Conservation (phyloP, 2,797 vertebrate genomes). For the Buceros bicornis region DNA sequence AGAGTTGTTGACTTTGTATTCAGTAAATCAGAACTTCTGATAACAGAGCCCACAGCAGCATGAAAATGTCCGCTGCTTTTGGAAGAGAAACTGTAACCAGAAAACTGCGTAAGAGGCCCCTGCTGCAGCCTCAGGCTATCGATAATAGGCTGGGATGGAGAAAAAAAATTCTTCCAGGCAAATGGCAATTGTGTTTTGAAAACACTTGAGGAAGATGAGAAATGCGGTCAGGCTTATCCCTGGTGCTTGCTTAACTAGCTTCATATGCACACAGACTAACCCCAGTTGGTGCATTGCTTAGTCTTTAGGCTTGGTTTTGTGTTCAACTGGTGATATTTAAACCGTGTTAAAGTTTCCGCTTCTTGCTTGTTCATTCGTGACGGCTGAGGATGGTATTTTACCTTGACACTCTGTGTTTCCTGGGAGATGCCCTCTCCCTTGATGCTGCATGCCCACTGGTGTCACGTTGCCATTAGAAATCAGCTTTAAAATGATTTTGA, state of each 20-base stretch:
- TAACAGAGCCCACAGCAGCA: background rate
- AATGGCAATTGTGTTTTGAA: background rate
- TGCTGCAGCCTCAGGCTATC: background rate
- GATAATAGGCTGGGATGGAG: background rate
- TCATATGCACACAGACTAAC: background rate
- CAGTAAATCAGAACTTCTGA: background rate
- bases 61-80: background rate
- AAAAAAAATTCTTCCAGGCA: background rate
- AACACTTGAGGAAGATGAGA: background rate
- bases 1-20: background rate
- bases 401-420: accelerated
- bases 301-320: background rate
- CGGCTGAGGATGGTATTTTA: background rate
- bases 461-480: accelerated
- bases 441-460: background rate
- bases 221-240: background rate
- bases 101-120: background rate
- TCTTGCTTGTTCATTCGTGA: background rate
- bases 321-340: background rate
- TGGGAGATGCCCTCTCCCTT: background rate
- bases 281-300: background rate
- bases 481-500: background rate
- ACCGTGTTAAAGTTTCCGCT: background rate
- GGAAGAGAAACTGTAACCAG: background rate
- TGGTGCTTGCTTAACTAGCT: background rate